Conservation (phyloP, 2,888 invertebrate species). For the Piscicola geometra region DNA sequence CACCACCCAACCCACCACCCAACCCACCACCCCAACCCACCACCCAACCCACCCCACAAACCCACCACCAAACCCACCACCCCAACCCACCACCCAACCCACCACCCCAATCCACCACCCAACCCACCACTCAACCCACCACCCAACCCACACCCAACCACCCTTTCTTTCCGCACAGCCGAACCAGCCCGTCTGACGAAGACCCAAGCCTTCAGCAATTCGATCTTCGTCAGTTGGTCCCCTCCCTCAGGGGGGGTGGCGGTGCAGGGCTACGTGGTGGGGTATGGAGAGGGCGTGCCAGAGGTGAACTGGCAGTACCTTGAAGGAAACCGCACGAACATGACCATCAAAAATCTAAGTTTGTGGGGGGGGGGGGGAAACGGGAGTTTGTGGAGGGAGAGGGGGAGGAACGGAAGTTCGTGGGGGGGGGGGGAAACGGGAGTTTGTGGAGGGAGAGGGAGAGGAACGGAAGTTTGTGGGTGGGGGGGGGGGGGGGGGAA, state of each 20-base stretch:
- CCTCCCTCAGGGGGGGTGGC: constrained; percentile 39
- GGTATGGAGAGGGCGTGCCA: constrained; percentile 44
- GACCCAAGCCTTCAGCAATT: constrained; percentile 40
- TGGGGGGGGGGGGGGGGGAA: too few relatives aligned
- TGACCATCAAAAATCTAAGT: constrained; percentile 44
- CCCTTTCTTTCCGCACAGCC: not conserved
- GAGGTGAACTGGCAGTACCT: constrained; percentile 45
- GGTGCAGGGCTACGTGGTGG: constrained; percentile 44
- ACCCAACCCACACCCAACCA: not conserved
- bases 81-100: not conserved
- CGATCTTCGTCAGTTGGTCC: constrained; percentile 42
- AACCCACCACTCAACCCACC: not conserved
- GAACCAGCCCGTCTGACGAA: constrained; percentile 33
- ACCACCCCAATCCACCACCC: not conserved
- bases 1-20: too few relatives aligned
- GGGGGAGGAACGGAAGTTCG: not conserved
- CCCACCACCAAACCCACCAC: too few relatives aligned
- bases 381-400: too few relatives aligned
- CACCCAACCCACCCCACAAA: too few relatives aligned
- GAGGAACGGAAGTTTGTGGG: too few relatives aligned
- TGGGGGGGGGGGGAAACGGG: too few relatives aligned
- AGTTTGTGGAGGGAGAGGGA: not conserved
- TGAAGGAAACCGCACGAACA: constrained; percentile 39
- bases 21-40: too few relatives aligned
- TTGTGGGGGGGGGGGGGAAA: not conserved